A percentile compares a stretch with the other conserved stretches of the same genome.
phyloP scores from a whole-genome alignment of 2,888 invertebrate species.

The Galerucella nymphaeae region DNA sequence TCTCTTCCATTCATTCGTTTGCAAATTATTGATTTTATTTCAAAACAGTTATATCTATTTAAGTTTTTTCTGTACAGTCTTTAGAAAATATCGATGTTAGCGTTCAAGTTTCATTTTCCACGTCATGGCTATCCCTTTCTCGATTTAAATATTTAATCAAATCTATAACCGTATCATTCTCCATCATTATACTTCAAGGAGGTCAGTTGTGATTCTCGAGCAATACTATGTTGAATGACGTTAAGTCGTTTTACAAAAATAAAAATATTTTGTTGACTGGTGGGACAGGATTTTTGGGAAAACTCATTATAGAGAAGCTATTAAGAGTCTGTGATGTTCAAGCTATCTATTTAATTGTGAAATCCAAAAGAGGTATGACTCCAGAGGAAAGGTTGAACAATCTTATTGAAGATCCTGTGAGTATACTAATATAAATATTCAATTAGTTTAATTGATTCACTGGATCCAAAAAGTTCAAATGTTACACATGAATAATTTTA shows the following conservation, averaged over 20 bases:
- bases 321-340: conserved; percentile 54
- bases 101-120: conserved; percentile 26
- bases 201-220: conserved; percentile 10
- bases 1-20: no score
- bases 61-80: background rate
- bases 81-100: conserved; percentile 22
- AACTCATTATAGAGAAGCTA: conserved; percentile 56
- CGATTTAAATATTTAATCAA: conserved; percentile 51
- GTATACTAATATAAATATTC: conserved; percentile 45
- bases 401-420: conserved; percentile 71
- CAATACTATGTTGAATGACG: conserved; percentile 45
- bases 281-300: conserved; percentile 59
- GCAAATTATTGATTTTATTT: no score
- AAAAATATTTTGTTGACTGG: conserved; percentile 58
- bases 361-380: conserved; percentile 54
- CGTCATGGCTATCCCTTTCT: conserved; percentile 33
- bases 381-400: conserved; percentile 62
- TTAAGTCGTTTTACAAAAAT: conserved; percentile 54
- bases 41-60: no score
- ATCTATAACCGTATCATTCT: conserved; percentile 48
- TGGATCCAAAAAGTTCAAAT: no score
- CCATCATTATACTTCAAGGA: conserved; percentile 13
- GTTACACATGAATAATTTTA: no score
- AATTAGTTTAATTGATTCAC: background rate
- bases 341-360: conserved; percentile 54